phyloP scores from a whole-genome alignment of 2,113 vertebrate species.

The Vulpes lagopus region DNA sequence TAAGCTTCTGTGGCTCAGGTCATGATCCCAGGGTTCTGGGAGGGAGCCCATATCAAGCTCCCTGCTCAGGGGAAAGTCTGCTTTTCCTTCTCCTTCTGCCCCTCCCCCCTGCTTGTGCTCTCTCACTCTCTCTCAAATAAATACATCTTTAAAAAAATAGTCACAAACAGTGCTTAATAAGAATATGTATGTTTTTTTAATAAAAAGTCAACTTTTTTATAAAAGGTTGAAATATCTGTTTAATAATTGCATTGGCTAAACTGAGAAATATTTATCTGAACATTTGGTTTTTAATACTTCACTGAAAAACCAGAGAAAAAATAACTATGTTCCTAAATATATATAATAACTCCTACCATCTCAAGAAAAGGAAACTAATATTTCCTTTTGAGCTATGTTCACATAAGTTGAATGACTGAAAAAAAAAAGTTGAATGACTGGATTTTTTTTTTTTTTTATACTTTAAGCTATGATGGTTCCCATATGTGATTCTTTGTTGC shows the following conservation, averaged over 20 bases:
- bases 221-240: background rate
- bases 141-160: no score
- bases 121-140: no score
- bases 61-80: no score
- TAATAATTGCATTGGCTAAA: background rate
- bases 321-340: background rate
- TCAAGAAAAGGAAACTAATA: background rate
- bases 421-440: background rate
- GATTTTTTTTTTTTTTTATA: background rate
- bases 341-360: background rate
- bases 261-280: background rate
- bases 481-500: background rate
- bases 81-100: no score
- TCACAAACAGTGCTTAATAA: background rate
- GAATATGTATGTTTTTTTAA: background rate
- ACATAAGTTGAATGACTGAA: background rate
- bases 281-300: background rate
- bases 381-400: background rate
- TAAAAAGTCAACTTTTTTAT: background rate
- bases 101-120: no score
- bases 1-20: no score
- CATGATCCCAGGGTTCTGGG: no score
- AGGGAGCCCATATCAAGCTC: no score
- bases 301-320: background rate
- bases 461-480: background rate